Conservation (phyloP, 2,113 vertebrate genomes). For the Plestiodon gilberti region DNA sequence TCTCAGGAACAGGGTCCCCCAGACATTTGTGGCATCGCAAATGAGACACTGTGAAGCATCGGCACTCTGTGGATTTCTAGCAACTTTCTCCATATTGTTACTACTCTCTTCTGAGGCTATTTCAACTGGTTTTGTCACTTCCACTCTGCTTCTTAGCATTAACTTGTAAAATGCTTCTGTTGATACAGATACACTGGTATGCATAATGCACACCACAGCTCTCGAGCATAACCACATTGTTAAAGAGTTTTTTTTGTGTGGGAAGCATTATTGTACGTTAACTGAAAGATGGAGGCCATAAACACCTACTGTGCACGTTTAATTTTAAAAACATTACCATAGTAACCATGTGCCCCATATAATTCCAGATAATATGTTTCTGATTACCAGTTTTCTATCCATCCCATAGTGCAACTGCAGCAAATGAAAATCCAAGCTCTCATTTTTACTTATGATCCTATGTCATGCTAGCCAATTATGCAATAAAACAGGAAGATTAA, state of each 20-base stretch:
- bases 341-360: slow-evolving; percentile 45
- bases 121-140: neutral
- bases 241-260: slow-evolving; percentile 41
- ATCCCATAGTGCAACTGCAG: slow-evolving; percentile 38
- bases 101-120: neutral
- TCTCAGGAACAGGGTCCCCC: no score
- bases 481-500: slow-evolving; percentile 64
- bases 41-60: neutral
- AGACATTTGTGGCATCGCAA: neutral
- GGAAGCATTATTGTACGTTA: slow-evolving; percentile 25
- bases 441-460: slow-evolving; percentile 52
- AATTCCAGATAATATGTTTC: slow-evolving; percentile 66
- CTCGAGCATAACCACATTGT: slow-evolving; percentile 19
- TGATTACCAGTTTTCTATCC: slow-evolving; percentile 58
- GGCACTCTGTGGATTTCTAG: neutral
- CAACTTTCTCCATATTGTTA: neutral
- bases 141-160: slow-evolving; percentile 21
- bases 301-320: slow-evolving; percentile 58
- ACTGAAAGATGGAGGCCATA: slow-evolving; percentile 66
- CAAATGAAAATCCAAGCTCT: slow-evolving; percentile 52
- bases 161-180: neutral
- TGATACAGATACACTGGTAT: slow-evolving; percentile 12
- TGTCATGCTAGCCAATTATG: slow-evolving; percentile 55
- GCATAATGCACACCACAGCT: slow-evolving; percentile 22
- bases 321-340: slow-evolving; percentile 59